phyloP scores from a whole-genome alignment of 1,140 invertebrate genomes.

The Orchestia grillus region DNA sequence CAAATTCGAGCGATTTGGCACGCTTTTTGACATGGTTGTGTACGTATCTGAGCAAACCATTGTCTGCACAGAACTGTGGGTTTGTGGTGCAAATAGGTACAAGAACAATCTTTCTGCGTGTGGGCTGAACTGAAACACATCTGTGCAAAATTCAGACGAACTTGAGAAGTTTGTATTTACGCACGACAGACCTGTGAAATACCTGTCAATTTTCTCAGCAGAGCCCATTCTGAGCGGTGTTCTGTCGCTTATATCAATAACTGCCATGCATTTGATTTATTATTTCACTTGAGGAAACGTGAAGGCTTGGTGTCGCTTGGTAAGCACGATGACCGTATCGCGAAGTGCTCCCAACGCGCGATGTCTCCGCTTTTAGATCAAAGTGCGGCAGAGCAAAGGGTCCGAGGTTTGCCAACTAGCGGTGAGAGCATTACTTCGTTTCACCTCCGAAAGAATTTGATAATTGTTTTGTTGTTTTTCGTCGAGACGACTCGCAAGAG shows the following conservation, averaged over 20 bases:
- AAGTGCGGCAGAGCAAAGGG: not conserved
- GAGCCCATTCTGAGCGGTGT: not conserved
- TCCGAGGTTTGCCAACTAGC: not conserved
- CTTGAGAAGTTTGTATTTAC: not conserved
- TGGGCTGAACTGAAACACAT: too few species aligned
- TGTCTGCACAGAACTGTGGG: not conserved
- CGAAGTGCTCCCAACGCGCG: not conserved
- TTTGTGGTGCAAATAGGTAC: not conserved
- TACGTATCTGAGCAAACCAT: not conserved
- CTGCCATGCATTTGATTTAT: not conserved
- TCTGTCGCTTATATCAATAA: not conserved
- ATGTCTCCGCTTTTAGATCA: not conserved
- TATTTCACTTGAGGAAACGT: not conserved
- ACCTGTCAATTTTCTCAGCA: not conserved
- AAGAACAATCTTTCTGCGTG: not conserved
- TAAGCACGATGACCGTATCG: not conserved
- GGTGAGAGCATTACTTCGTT: not conserved
- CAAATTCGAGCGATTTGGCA: not conserved
- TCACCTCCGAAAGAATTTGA: not conserved
- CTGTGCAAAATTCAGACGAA: not conserved
- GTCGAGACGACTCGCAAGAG: not conserved
- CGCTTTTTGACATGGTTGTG: not conserved
- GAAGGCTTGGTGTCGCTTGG: not conserved
- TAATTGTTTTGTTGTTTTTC: not conserved
- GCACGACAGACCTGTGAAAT: not conserved